Conservation (phyloP, 2,888 invertebrate genomes). For the Dicyrtomina minuta region DNA sequence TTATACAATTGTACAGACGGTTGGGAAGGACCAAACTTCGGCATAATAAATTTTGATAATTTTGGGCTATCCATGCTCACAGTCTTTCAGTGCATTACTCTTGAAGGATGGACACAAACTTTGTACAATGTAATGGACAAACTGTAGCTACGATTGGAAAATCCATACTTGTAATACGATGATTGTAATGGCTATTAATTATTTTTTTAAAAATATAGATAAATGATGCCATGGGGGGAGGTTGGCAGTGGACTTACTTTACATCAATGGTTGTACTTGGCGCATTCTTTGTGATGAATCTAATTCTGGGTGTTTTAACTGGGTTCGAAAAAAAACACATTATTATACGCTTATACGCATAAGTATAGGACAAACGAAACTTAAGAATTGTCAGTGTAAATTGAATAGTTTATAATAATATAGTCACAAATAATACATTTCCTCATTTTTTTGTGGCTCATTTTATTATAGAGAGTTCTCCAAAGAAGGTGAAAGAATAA, state of each 20-base stretch:
- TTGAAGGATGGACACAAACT: constrained; percentile 67
- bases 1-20: constrained; percentile 53
- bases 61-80: constrained; percentile 67
- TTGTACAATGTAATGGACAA: constrained; percentile 59
- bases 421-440: background rate
- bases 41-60: constrained; percentile 67
- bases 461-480: constrained; percentile 64
- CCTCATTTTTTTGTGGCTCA: background rate
- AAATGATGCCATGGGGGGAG: constrained; percentile 61
- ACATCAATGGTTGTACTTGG: constrained; percentile 66
- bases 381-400: no score
- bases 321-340: constrained; percentile 62
- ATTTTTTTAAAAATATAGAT: constrained; percentile 58
- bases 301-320: constrained; percentile 66
- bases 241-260: constrained; percentile 65
- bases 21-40: constrained; percentile 61
- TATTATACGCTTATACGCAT: background rate
- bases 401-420: background rate
- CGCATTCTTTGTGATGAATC: constrained; percentile 67
- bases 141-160: background rate
- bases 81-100: constrained; percentile 66
- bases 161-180: background rate
- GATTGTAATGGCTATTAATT: background rate
- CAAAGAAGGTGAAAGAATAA: constrained; percentile 66
- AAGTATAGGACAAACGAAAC: background rate